These are phyloP conservation scores for Suricata suricatta DNA, from an alignment of 2,113 vertebrate genomes.

Conservation along the genomic window DNA sequence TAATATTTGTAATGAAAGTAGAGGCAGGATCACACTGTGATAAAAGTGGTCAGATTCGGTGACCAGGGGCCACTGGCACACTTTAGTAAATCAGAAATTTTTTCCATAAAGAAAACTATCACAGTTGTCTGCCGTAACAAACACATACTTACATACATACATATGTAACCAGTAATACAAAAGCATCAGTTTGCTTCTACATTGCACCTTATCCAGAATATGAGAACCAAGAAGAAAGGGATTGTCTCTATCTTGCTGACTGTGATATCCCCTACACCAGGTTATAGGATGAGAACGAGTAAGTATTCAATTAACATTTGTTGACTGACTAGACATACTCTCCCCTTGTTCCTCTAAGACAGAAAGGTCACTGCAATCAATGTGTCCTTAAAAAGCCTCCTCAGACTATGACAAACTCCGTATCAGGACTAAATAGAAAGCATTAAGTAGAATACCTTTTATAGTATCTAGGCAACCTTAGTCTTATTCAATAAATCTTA, in stretches of 20 bases:
- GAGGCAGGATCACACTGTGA: neutral
- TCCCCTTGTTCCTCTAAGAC: neutral
- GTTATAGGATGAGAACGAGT: neutral
- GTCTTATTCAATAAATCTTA: neutral
- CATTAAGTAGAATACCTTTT: neutral
- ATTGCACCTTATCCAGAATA: neutral
- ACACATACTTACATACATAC: neutral
- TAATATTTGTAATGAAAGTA: neutral
- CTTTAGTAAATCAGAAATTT: neutral
- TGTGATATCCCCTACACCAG: neutral
- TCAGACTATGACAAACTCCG: neutral
- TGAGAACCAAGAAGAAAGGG: neutral
- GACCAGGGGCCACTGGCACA: neutral
- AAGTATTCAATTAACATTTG: neutral
- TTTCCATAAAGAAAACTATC: neutral
- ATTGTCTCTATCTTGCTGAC: rapidly evolving
- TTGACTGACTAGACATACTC: neutral
- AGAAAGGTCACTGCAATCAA: neutral
- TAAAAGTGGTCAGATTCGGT: neutral
- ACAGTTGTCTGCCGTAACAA: neutral
- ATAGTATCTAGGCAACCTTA: neutral
- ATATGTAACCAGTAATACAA: neutral
- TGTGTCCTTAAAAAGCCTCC: neutral
- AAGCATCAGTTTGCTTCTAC: neutral
- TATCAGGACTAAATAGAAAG: neutral